phyloP scores from a whole-genome alignment of 2,797 vertebrate genomes.

The Rhinogobio ventralis region DNA sequence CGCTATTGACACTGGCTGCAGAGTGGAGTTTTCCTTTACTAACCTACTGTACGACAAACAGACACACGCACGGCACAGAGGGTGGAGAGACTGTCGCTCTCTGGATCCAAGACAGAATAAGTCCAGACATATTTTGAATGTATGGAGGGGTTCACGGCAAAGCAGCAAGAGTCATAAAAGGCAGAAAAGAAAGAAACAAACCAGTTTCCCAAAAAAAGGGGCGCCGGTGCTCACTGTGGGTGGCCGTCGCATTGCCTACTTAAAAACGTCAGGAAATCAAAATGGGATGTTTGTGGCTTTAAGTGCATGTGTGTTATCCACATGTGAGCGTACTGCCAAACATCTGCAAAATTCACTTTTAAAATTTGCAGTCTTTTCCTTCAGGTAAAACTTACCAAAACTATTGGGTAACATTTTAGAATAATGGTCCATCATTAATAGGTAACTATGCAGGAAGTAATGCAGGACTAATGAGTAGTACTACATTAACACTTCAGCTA shows the following conservation, averaged over 20 bases:
- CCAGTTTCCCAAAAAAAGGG: background rate
- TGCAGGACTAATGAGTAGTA: too few relatives aligned
- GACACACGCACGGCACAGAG: constrained; percentile 35
- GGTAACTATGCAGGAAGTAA: too few relatives aligned
- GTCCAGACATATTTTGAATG: background rate
- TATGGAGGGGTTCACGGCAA: background rate
- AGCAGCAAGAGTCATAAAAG: background rate
- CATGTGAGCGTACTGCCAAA: background rate
- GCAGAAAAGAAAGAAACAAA: background rate
- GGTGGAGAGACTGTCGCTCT: constrained; percentile 59
- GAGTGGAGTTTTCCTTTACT: constrained; percentile 66
- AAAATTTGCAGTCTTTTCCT: background rate
- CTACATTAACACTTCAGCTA: too few relatives aligned
- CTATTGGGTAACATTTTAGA: too few relatives aligned
- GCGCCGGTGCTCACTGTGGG: background rate
- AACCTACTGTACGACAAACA: constrained; percentile 58
- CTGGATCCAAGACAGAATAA: constrained; percentile 24
- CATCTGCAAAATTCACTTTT: background rate
- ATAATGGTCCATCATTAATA: too few relatives aligned
- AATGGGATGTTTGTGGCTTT: background rate
- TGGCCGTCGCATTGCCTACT: background rate
- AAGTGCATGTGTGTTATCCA: constrained; percentile 7
- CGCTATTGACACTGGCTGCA: constrained; percentile 70
- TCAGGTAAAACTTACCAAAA: background rate
- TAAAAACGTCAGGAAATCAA: background rate